Evolutionary conservation across 35 echinoderm and acorn worm genomes (phyloP).

Genomic region (Ptychodera flava): DNA sequence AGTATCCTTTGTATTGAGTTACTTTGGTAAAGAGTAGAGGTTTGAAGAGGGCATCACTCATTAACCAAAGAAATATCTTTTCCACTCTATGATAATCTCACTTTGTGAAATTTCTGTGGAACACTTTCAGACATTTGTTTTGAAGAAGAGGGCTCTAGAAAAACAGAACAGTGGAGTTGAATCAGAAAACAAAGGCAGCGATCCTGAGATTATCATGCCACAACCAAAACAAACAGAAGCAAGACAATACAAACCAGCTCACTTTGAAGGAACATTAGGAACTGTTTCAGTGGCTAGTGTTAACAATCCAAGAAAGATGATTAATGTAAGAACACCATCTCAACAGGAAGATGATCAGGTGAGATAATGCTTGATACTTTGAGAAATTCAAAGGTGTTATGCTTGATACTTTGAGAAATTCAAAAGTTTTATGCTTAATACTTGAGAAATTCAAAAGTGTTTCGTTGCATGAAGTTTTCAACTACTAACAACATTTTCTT

Average conservation of each 20-base stretch:
- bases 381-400: not conserved
- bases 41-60: too few relatives aligned
- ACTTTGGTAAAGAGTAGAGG: too few relatives aligned
- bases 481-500: not conserved
- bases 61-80: too few relatives aligned
- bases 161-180: conserved; percentile 9
- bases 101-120: too few relatives aligned
- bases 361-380: not conserved
- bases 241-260: conserved; percentile 82
- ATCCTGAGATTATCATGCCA: conserved; percentile 18
- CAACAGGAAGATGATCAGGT: conserved; percentile 86
- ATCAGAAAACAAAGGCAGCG: conserved; percentile 25
- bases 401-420: not conserved
- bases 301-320: conserved; percentile 94
- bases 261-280: conserved; percentile 88
- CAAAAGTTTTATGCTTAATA: not conserved
- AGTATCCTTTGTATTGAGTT: too few relatives aligned
- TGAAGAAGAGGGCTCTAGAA: conserved; percentile 16
- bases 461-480: conserved; percentile 3
- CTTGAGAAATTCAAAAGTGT: not conserved
- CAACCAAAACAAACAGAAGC: conserved; percentile 31
- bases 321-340: conserved; percentile 61
- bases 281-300: conserved; percentile 77
- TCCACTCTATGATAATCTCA: too few relatives aligned
- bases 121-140: conserved; percentile 34